Evolutionary conservation across 1,140 invertebrate genomes (phyloP), one percentile per base, ranked within the genome.

Genomic region (Diabrotica virgifera): DNA sequence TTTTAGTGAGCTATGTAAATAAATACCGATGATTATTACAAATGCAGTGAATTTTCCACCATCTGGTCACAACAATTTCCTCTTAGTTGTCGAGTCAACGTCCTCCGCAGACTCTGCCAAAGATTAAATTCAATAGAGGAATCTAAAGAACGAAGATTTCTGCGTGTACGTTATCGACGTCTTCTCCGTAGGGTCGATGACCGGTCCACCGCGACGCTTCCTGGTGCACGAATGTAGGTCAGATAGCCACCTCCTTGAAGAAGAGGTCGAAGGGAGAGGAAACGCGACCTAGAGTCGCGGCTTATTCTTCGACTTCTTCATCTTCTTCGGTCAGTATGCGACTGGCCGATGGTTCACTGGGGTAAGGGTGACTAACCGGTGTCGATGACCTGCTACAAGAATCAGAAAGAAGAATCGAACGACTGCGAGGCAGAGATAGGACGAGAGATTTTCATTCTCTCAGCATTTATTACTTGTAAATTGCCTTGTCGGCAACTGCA

Each of bases 321-420:
- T 61, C 59, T 40, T 57, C 68, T 38, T 65, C 70, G 76, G 76
- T 77, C 76, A 77, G 73, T 77, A 74, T 77, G 76, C 76, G 72
- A 77, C 59, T 76, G 74, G 70, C 76, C 76, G 72, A 64, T 65
- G 74, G 76, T 77, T 77, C 74, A 77, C 74, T 77, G 71, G 76
- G 76, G 73, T 77, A 77, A 69, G 76, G 76, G 76, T 77, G 74
- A 77, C 74, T 77, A 77, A 77, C 76, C 76, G 73, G 64, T 74
- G 72, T 66, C 70, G 60, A 60, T 68, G 71, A 71, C 55, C 68
- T 35, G 35, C 12, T 8, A 54, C 55, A 36, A 11, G 35, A 57
- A 36, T 24, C n/a, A 37, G 36, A 12, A 53, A 46, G 40, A 46
- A 46, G 8, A 46, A 46, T 46, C 40, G 40, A 24, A 24, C 24